Conservation (phyloP, 2,797 vertebrate species). For the Anabas testudineus region DNA sequence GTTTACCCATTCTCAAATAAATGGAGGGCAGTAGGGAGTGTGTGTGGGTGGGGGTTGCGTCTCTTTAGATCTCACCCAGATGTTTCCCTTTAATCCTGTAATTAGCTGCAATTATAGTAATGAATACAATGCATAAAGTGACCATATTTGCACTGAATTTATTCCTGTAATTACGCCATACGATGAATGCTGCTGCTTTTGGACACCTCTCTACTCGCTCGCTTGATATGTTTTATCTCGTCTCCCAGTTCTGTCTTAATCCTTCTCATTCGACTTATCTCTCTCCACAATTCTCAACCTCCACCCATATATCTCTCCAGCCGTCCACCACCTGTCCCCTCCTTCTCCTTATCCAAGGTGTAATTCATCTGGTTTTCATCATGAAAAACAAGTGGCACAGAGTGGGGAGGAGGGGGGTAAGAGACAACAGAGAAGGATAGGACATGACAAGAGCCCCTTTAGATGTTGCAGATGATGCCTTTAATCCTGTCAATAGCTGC, state of each 20-base stretch:
- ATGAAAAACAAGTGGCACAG: constrained; percentile 57
- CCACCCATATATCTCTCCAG: constrained; percentile 1
- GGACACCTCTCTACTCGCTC: constrained; percentile 14
- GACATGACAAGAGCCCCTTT: constrained; percentile 75
- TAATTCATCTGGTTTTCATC: constrained; percentile 71
- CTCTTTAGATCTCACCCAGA: constrained; percentile 67
- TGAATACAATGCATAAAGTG: constrained; percentile 58
- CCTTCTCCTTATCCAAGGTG: constrained; percentile 54
- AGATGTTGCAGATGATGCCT: constrained; percentile 84
- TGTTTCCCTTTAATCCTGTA: constrained; percentile 74
- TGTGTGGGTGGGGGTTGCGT: neutral
- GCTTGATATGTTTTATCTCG: constrained; percentile 31
- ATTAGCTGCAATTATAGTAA: constrained; percentile 74
- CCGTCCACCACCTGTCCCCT: neutral
- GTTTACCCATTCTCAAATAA: constrained; percentile 36
- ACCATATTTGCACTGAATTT: constrained; percentile 68
- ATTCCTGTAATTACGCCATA: constrained; percentile 39
- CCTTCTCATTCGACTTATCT: constrained; percentile 47
- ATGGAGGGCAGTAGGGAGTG: constrained; percentile 31
- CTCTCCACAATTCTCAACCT: constrained; percentile 30
- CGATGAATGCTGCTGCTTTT: neutral
- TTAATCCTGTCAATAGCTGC: constrained; percentile 87
- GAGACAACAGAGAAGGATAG: constrained; percentile 69
- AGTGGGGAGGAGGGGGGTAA: constrained; percentile 9
- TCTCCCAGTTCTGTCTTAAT: constrained; percentile 13